phyloP scores from a whole-genome alignment of 2,888 invertebrate genomes.

The Nemotelus nigrinus region DNA sequence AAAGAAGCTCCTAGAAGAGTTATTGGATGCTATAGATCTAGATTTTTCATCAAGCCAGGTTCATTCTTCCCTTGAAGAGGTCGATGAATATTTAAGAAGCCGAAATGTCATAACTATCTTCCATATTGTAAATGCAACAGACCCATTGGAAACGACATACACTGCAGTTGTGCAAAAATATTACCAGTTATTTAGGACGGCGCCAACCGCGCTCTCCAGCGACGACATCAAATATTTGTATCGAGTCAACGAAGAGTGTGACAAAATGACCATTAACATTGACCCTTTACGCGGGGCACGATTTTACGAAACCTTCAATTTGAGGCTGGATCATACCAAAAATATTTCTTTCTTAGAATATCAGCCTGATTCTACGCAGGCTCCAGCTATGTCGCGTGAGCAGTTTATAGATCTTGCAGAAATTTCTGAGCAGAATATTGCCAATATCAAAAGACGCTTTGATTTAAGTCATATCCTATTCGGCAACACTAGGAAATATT shows the following conservation, averaged over 20 bases:
- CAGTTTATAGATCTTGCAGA: not conserved
- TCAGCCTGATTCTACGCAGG: not conserved
- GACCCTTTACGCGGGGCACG: not conserved
- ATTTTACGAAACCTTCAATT: not conserved
- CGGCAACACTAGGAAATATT: slow-evolving; percentile 71
- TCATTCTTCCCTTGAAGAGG: not conserved
- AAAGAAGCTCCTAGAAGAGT: not conserved
- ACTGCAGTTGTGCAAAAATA: slow-evolving; percentile 24
- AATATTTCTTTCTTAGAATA: too few relatives aligned
- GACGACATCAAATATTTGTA: slow-evolving; percentile 2
- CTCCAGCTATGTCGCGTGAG: not conserved
- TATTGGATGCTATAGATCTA: not conserved
- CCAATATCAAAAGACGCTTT: not conserved
- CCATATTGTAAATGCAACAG: not conserved
- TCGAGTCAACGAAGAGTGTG: not conserved
- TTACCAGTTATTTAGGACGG: slow-evolving; percentile 38
- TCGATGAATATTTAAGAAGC: slow-evolving; percentile 6
- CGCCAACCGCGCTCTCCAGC: not conserved
- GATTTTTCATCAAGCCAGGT: not conserved
- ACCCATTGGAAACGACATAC: slow-evolving; percentile 62
- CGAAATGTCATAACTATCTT: not conserved
- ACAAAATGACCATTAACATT: not conserved
- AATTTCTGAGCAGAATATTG: not conserved
- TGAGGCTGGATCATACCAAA: not conserved
- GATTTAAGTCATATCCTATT: not conserved